Evolutionary conservation across 2,113 vertebrate genomes (phyloP).

Genomic region (Nettapus auritus): DNA sequence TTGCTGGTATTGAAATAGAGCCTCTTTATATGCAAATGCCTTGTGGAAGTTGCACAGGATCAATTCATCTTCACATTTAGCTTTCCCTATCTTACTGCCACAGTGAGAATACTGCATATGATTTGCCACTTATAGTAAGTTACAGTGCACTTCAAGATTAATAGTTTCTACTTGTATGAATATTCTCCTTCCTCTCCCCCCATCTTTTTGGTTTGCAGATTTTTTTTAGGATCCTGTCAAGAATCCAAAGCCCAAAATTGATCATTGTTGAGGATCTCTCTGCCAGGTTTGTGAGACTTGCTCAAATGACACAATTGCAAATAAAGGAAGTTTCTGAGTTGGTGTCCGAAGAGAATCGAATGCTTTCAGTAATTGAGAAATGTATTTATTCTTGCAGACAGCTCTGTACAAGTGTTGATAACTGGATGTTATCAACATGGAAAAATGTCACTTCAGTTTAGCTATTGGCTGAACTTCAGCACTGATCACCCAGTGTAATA

Average conservation of each 20-base stretch:
- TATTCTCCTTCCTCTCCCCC: not conserved
- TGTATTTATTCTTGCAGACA: not conserved
- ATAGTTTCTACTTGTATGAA: not conserved
- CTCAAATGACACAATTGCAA: not conserved
- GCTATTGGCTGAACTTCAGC: not conserved
- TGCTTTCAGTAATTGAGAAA: not conserved
- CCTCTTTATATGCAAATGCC: conserved; percentile 34
- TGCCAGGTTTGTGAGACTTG: not conserved
- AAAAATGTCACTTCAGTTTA: not conserved
- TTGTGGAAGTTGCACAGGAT: not conserved
- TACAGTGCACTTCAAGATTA: not conserved
- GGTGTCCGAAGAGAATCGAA: not conserved
- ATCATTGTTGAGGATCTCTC: not conserved
- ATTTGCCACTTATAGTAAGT: not conserved
- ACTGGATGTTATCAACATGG: not conserved
- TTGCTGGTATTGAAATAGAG: conserved; percentile 22
- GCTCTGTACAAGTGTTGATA: not conserved
- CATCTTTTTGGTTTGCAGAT: not conserved
- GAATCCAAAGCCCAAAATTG: not conserved
- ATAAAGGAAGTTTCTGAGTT: not conserved
- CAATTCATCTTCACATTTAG: not conserved
- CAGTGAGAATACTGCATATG: not conserved
- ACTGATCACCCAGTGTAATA: not conserved
- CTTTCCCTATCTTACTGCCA: not conserved
- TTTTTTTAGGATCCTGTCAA: conserved; percentile 3